These are phyloP conservation scores for Nannobrachium achirus DNA, from an alignment of 2,113 vertebrate genomes.

Conservation along the genomic window DNA sequence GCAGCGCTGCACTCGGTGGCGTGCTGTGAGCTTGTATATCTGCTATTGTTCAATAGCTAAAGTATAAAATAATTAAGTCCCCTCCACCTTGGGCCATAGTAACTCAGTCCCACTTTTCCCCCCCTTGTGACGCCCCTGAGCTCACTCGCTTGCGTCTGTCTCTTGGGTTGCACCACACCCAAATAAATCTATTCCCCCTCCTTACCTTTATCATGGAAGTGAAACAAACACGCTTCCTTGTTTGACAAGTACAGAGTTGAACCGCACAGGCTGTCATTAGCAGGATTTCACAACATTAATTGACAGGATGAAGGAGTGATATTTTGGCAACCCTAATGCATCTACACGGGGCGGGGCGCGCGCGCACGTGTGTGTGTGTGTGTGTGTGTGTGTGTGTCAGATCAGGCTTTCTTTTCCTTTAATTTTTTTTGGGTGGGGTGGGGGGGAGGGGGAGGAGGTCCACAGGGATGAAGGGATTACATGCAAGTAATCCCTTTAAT, in stretches of 20 bases:
- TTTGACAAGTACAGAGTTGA: slow-evolving; percentile 60
- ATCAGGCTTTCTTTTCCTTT: slow-evolving; percentile 69
- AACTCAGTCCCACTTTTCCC: too few species aligned
- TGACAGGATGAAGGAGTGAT: slow-evolving; percentile 64
- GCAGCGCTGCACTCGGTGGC: too few species aligned
- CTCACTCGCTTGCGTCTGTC: too few species aligned
- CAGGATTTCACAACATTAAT: slow-evolving; percentile 75
- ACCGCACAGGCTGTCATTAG: slow-evolving; percentile 75
- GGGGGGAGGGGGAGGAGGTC: slow-evolving; percentile 68
- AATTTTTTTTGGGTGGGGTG: too few species aligned
- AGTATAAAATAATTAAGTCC: too few species aligned
- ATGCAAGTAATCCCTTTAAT: slow-evolving; percentile 95
- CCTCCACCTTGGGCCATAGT: too few species aligned
- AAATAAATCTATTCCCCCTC: slow-evolving; percentile 11
- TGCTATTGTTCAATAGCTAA: too few species aligned
- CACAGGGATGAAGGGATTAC: slow-evolving; percentile 91
- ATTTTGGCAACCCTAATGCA: neutral
- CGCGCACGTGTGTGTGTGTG: slow-evolving; percentile 11
- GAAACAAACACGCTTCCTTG: slow-evolving; percentile 57
- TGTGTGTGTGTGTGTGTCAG: slow-evolving; percentile 48
- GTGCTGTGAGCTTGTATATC: too few species aligned
- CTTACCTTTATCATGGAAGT: slow-evolving; percentile 55
- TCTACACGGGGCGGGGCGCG: neutral
- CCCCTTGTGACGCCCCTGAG: too few species aligned
- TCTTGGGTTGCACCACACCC: neutral